Evolutionary conservation across 2,113 vertebrate species (phyloP).

Genomic region (Camelus dromedarius): DNA sequence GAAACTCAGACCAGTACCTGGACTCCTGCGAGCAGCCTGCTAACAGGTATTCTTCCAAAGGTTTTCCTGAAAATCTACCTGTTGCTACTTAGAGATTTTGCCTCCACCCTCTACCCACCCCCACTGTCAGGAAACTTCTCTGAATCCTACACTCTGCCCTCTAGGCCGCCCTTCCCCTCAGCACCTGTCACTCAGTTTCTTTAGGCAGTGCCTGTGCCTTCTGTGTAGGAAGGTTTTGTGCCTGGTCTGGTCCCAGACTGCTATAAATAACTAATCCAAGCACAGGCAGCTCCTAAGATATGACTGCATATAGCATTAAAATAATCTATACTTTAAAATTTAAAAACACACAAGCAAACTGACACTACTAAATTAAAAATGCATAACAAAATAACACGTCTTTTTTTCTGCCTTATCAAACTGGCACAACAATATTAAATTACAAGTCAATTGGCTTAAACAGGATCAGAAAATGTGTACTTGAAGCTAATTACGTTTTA

Average conservation of each 20-base stretch:
- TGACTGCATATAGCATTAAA: slow-evolving; percentile 33
- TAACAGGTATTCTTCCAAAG: neutral
- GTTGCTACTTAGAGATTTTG: neutral
- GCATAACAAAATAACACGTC: neutral
- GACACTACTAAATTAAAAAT: neutral
- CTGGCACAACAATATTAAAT: neutral
- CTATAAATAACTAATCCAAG: neutral
- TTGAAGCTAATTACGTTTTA: neutral
- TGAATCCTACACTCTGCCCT: neutral
- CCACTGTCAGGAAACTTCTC: neutral
- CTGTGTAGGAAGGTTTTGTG: neutral
- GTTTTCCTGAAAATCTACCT: neutral
- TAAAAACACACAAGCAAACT: neutral
- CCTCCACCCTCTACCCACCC: rapidly evolving
- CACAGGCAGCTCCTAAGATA: neutral
- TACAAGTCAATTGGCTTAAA: neutral
- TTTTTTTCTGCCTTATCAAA: neutral
- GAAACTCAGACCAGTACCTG: neutral
- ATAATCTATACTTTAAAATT: neutral
- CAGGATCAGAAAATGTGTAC: neutral
- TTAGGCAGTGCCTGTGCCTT: neutral
- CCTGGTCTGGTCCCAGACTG: neutral
- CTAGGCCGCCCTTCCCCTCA: neutral
- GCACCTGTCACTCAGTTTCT: neutral
- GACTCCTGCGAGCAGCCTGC: neutral